Percentiles rank a stretch among this genome's conserved stretches.
Conservation (phyloP, 2,797 vertebrate species). For the Typhlichthys eigenmanni region DNA sequence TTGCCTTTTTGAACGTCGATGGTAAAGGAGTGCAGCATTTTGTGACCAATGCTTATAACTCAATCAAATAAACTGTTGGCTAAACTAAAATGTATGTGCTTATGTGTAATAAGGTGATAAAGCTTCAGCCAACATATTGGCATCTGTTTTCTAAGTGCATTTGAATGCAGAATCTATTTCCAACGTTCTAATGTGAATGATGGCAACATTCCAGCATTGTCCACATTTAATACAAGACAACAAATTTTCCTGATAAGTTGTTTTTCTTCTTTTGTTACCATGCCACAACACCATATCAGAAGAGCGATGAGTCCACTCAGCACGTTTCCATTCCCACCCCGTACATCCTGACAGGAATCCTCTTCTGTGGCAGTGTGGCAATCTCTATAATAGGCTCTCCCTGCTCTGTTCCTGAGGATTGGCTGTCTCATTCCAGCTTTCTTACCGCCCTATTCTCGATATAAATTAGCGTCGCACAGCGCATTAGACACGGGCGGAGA, state of each 20-base stretch:
- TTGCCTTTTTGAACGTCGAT: no score
- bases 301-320: conserved; percentile 35
- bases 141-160: no score
- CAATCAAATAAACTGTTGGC: no score
- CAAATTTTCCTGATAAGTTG: neutral
- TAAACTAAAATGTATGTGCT: no score
- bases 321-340: conserved; percentile 36
- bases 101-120: no score
- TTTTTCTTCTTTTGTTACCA: conserved; percentile 8
- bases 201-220: conserved; percentile 7
- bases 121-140: no score
- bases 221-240: neutral
- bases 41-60: no score
- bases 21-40: no score
- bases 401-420: conserved; percentile 49
- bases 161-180: neutral
- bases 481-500: conserved; percentile 13
- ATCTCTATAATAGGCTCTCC: conserved; percentile 54
- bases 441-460: conserved; percentile 31
- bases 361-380: conserved; percentile 49
- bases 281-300: conserved; percentile 15
- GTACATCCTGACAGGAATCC: conserved; percentile 46
- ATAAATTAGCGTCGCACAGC: conserved; percentile 28
- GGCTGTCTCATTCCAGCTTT: conserved; percentile 54
- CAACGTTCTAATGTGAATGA: neutral